These are phyloP conservation scores for Cyclura pinguis DNA, from an alignment of 2,797 vertebrate species.

Conservation along the genomic window DNA sequence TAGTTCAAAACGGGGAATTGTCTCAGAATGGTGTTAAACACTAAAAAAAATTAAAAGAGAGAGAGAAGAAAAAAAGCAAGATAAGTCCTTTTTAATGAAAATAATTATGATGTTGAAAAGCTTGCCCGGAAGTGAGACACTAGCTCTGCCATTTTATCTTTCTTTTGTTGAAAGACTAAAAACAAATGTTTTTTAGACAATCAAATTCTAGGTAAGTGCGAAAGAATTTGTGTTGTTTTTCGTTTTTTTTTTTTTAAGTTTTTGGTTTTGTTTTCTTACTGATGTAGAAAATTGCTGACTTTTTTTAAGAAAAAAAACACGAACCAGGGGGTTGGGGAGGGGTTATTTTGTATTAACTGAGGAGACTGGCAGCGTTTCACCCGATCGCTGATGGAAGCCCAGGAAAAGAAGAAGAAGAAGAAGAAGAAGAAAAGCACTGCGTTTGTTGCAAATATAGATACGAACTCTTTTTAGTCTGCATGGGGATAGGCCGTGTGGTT, in stretches of 20 bases:
- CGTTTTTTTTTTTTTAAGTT: not conserved
- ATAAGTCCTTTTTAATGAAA: slow-evolving; percentile 75
- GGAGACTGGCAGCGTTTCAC: slow-evolving; percentile 76
- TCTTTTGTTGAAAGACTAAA: slow-evolving; percentile 86
- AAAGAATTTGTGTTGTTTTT: slow-evolving; percentile 68
- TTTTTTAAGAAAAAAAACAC: slow-evolving; percentile 70
- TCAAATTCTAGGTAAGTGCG: slow-evolving; percentile 85
- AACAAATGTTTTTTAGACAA: slow-evolving; percentile 84
- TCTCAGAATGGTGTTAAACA: slow-evolving; percentile 84
- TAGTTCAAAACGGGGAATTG: slow-evolving; percentile 75
- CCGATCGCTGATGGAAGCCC: slow-evolving; percentile 81
- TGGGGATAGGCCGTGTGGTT: slow-evolving; percentile 87
- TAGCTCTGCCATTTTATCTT: slow-evolving; percentile 85
- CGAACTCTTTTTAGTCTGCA: slow-evolving; percentile 82
- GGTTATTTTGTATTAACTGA: slow-evolving; percentile 82
- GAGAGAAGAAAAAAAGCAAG: slow-evolving; percentile 79
- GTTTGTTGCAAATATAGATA: slow-evolving; percentile 87
- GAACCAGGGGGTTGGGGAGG: slow-evolving; percentile 58
- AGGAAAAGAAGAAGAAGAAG: slow-evolving; percentile 64
- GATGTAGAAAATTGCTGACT: slow-evolving; percentile 84
- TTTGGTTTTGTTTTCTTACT: slow-evolving; percentile 79
- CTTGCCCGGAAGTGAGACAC: slow-evolving; percentile 73
- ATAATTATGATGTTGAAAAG: not conserved
- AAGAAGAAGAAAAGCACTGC: slow-evolving; percentile 84
- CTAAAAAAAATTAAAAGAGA: slow-evolving; percentile 81